Conservation (phyloP, 2,888 invertebrate species). For the Endotricha flammealis region DNA sequence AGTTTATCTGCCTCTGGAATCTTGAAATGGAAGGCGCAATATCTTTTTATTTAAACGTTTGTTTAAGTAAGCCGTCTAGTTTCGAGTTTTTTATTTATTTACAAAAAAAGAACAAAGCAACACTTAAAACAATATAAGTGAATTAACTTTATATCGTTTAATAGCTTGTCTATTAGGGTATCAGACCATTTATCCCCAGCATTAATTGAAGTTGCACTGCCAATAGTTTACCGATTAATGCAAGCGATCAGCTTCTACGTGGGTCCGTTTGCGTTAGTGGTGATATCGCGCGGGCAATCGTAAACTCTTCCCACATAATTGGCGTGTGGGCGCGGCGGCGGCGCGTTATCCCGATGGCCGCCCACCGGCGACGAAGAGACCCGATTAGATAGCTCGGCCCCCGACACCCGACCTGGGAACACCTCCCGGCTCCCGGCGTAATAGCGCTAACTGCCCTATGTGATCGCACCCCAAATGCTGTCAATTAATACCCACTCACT, state of each 20-base stretch:
- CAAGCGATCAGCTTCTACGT: slow-evolving; percentile 49
- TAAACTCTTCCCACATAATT: slow-evolving; percentile 77
- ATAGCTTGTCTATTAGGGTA: slow-evolving; percentile 24
- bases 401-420: slow-evolving; percentile 54
- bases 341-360: slow-evolving; percentile 69
- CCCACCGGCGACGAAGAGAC: slow-evolving; percentile 68
- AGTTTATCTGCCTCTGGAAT: too few species aligned
- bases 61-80: too few species aligned
- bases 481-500: too few species aligned
- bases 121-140: slow-evolving; percentile 3
- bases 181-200: slow-evolving; percentile 38
- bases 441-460: neutral
- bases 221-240: slow-evolving; percentile 64
- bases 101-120: neutral
- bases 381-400: slow-evolving; percentile 66
- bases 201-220: slow-evolving; percentile 59
- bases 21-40: too few species aligned
- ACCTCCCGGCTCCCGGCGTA: slow-evolving; percentile 39
- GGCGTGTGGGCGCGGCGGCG: slow-evolving; percentile 70
- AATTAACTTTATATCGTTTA: slow-evolving; percentile 2
- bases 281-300: slow-evolving; percentile 63
- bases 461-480: too few species aligned
- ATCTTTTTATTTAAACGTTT: too few species aligned
- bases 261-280: slow-evolving; percentile 59
- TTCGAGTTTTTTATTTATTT: neutral